Base-by-base conservation (phyloP, 2,888 invertebrate genomes). In the Actias luna region DNA sequence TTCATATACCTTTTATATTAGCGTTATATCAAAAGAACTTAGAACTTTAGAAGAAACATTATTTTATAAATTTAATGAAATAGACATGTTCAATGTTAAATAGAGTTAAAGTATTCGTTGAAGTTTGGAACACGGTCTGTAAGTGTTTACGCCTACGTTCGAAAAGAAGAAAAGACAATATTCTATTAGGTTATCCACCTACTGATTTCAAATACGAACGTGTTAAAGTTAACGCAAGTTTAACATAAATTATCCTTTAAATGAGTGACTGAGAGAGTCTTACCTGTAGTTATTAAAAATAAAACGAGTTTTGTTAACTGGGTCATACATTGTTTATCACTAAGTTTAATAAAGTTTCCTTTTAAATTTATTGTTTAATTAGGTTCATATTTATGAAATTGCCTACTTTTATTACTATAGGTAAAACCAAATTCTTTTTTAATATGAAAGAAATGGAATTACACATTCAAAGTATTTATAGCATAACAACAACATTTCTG, bases 141-240 rank as follows among this genome's bases (percentile, higher is more conserved):
- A 46, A 25, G 46, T 22, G 22, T 65, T 64, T 64, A 74, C 88
- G 74, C 88, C 87, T 76, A 89, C 88, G 71, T 72, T 63, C 55
- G n/a, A 29, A 72, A 10, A 71, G 61, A 62, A 67, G 18, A 55
- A 67, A 75, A 85, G 81, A 91, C 89, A 91, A 90, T 90, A 81
- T 85, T 81, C 87, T 81, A 90, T 89, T 87, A 85, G 78, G 70
- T 70, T 22, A 22, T 46, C 84, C 86, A 84, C 88, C 86, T 86
- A 88, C 87, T 83, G 82, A 70, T 80, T 68, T 71, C 39, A 58
- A 62, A 66, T 67, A 65, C 39, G 16, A 64, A 65, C 65, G 63
- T 61, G 64, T 67, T 52, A 64, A 64, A 55, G 3, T 55, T n/a
- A 4, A 16, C 7, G 16, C 55, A n/a, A 16, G 16, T 29, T 55